A percentile compares a stretch with the other conserved stretches of the same genome.
Evolutionary conservation across 2,797 vertebrate species (phyloP).

Genomic region (Acanthis flammea): DNA sequence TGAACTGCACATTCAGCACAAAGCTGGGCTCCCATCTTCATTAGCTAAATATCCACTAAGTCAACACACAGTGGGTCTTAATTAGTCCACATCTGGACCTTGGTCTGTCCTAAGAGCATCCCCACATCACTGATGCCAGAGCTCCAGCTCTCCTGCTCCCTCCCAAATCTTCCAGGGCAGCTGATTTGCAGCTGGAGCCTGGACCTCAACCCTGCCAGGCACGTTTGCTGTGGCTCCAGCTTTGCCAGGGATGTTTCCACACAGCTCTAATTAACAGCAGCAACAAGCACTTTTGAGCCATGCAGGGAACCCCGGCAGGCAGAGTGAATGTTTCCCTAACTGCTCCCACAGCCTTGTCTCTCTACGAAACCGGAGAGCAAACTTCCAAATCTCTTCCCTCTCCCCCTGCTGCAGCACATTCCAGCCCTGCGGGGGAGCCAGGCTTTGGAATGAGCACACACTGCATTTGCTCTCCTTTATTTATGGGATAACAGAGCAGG

Average conservation of each 20-base stretch:
- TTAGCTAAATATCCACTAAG: background rate
- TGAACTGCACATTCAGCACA: background rate
- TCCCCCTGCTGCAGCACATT: background rate
- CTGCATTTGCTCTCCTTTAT: background rate
- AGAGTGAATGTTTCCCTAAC: background rate
- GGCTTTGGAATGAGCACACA: background rate
- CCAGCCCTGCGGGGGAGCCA: background rate
- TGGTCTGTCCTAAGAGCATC: background rate
- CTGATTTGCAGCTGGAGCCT: background rate
- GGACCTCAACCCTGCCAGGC: background rate
- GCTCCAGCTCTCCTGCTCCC: accelerated
- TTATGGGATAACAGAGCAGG: conserved; percentile 1
- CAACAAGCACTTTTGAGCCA: background rate
- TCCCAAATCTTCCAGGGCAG: background rate
- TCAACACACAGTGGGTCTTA: background rate
- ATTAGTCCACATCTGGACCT: background rate
- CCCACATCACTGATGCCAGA: background rate
- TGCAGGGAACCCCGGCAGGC: background rate
- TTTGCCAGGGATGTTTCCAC: background rate
- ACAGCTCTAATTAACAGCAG: background rate
- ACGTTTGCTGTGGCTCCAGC: background rate
- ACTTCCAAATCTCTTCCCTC: background rate
- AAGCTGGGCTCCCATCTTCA: background rate
- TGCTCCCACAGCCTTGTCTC: background rate
- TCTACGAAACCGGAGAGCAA: background rate